A percentile compares a stretch with the other conserved stretches of the same genome.
Evolutionary conservation across 2,113 vertebrate genomes (phyloP).

Genomic region (Rhegmatorhina hoffmannsi): DNA sequence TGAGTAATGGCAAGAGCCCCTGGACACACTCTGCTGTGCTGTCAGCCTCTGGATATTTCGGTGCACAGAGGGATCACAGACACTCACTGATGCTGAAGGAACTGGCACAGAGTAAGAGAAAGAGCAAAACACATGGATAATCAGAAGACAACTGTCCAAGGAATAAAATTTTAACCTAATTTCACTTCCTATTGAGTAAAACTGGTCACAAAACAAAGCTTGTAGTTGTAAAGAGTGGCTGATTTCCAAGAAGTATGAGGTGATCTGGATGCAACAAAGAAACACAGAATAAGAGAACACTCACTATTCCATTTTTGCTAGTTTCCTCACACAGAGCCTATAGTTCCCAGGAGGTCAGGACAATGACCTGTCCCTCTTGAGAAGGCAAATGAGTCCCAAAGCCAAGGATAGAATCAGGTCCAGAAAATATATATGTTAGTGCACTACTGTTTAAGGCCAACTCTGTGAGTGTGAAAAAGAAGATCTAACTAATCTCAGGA

Average conservation of each 20-base stretch:
- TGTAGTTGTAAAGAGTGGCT: neutral
- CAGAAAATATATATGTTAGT: neutral
- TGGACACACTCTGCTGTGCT: neutral
- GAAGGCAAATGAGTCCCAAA: neutral
- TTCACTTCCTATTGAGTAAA: neutral
- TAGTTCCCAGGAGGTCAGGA: neutral
- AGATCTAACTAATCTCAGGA: neutral
- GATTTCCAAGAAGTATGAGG: neutral
- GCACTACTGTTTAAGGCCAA: neutral
- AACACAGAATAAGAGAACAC: neutral
- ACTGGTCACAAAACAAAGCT: neutral
- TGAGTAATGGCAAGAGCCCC: neutral
- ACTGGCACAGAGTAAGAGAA: neutral
- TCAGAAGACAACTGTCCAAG: neutral
- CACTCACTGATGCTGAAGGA: neutral
- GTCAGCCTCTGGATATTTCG: neutral
- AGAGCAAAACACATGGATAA: accelerated
- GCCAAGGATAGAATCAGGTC: neutral
- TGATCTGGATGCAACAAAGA: neutral
- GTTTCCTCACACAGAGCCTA: neutral
- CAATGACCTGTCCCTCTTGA: accelerated
- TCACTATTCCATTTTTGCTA: neutral
- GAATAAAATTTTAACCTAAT: neutral
- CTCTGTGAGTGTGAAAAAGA: neutral
- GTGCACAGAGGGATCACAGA: neutral